phyloP scores from a whole-genome alignment of 2,888 invertebrate species.

The Tigriopus californicus region DNA sequence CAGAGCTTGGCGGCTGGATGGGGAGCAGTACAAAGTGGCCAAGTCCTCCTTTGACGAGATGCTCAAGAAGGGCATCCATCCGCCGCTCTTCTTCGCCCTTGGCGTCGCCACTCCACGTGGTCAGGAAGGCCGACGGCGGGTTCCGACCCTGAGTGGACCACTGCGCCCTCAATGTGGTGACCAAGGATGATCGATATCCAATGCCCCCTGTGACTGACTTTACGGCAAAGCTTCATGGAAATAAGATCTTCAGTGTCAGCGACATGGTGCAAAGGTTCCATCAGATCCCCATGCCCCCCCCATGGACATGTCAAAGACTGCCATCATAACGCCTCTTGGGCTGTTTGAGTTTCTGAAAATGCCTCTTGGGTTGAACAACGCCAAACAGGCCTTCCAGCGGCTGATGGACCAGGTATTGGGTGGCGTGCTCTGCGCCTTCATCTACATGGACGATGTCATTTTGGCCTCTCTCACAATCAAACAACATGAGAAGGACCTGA shows the following conservation, averaged over 20 bases:
- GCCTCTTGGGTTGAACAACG: constrained; percentile 15
- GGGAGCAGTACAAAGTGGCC: too few species aligned
- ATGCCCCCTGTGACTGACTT: constrained; percentile 18
- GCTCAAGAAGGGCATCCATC: too few species aligned
- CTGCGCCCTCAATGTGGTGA: constrained; percentile 20
- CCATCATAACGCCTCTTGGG: constrained; percentile 15
- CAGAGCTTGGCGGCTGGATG: too few species aligned
- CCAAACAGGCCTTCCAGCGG: constrained; percentile 11
- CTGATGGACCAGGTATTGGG: constrained; percentile 1
- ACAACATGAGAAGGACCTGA: background rate
- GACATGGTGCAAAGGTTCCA: constrained; percentile 15
- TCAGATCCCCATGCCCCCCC: constrained; percentile 8
- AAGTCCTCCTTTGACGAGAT: too few species aligned
- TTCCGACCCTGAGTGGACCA: constrained; percentile 22
- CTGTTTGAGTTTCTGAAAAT: background rate
- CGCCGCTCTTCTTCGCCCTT: too few species aligned
- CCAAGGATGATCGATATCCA: constrained; percentile 19
- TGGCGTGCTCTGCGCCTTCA: background rate
- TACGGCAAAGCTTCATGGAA: constrained; percentile 8
- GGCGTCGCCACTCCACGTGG: too few species aligned
- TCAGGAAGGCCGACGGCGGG: constrained; percentile 20
- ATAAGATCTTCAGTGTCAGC: constrained; percentile 12
- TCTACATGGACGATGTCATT: constrained; percentile 15
- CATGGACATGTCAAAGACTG: constrained; percentile 3
- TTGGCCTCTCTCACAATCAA: background rate